Conservation (phyloP, 2,797 vertebrate species). For the Anguilla pacifica region DNA sequence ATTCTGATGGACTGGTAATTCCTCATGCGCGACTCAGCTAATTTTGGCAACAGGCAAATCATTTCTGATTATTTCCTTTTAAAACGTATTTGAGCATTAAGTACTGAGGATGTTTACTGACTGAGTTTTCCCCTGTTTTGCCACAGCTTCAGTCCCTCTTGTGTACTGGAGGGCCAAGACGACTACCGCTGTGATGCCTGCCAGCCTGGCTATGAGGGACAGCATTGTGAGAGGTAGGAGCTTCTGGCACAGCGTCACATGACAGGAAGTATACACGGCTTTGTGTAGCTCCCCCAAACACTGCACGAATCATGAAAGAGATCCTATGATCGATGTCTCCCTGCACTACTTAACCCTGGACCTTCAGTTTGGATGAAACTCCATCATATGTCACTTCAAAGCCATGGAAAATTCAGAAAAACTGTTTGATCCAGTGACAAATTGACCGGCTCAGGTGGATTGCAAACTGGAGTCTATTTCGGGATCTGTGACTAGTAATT, state of each 20-base stretch:
- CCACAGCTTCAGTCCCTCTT: constrained; percentile 89
- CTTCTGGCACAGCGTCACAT: background rate
- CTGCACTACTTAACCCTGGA: background rate
- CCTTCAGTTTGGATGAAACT: background rate
- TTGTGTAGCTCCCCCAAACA: background rate
- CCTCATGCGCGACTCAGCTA: background rate
- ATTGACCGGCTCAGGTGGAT: background rate
- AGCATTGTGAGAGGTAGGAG: constrained; percentile 85
- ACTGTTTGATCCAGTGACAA: background rate
- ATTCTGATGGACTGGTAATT: background rate
- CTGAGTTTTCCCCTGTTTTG: constrained; percentile 39
- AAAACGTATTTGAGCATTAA: background rate
- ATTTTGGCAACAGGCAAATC: background rate
- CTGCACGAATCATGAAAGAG: background rate
- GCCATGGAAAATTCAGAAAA: background rate
- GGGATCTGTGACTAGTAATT: background rate
- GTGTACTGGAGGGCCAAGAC: constrained; percentile 72
- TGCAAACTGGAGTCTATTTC: background rate
- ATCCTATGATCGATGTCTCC: background rate
- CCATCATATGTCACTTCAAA: background rate
- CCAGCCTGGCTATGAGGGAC: constrained; percentile 82
- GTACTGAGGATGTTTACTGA: background rate
- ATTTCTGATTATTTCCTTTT: background rate
- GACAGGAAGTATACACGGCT: background rate
- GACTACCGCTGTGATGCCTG: constrained; percentile 86